These are phyloP conservation scores for Hypotaenidia philippensis DNA, from an alignment of 2,797 vertebrate species.

Conservation along the genomic window DNA sequence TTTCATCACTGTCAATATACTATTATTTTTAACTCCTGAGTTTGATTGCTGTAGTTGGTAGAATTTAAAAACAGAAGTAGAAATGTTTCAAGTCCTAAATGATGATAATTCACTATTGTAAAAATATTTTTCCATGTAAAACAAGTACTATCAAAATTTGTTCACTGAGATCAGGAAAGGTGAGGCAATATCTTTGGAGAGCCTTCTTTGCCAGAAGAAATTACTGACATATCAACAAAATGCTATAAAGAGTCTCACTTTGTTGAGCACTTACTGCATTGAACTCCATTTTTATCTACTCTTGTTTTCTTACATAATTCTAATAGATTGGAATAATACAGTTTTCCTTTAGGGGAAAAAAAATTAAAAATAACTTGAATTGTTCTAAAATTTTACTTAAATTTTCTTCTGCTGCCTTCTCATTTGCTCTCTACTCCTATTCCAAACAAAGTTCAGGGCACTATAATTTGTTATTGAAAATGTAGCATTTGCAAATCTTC, in stretches of 20 bases:
- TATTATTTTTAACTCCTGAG: not conserved
- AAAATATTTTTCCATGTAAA: not conserved
- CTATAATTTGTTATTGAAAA: not conserved
- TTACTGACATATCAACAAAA: not conserved
- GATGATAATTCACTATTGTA: not conserved
- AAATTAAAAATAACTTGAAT: not conserved
- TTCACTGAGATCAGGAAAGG: rapidly evolving
- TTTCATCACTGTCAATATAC: not conserved
- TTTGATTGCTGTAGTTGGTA: not conserved
- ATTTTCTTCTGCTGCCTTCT: not conserved
- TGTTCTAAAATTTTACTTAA: not conserved
- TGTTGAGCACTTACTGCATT: not conserved
- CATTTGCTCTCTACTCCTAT: not conserved
- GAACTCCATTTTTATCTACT: not conserved
- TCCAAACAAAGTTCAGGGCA: not conserved
- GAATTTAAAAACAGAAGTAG: not conserved
- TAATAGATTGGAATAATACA: not conserved
- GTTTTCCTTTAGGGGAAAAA: not conserved
- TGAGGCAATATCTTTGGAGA: not conserved
- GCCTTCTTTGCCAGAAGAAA: not conserved
- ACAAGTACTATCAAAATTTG: not conserved
- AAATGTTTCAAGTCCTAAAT: not conserved
- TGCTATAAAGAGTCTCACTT: not conserved
- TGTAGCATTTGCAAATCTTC: not conserved
- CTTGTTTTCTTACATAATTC: not conserved